These are phyloP conservation scores for Catharus minimus DNA, from an alignment of 2,113 vertebrate species.

Conservation along the genomic window DNA sequence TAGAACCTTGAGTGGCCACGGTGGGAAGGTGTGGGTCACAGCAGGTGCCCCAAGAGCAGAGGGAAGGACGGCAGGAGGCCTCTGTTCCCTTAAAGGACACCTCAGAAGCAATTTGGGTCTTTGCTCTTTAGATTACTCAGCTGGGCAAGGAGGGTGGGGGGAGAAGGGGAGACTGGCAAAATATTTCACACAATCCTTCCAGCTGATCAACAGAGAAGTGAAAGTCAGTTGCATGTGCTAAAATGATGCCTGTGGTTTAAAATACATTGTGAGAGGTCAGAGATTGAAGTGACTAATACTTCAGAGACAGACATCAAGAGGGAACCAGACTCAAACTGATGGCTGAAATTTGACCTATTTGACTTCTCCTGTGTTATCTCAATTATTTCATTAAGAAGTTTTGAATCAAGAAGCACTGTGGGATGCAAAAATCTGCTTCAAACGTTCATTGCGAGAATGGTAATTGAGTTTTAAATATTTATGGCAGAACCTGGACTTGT, in stretches of 20 bases:
- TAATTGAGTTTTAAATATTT: constrained; percentile 43
- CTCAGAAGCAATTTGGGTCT: background rate
- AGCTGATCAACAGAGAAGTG: background rate
- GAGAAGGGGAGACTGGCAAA: background rate
- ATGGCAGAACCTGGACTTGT: background rate
- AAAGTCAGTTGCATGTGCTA: background rate
- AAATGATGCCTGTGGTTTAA: background rate
- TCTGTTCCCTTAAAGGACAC: background rate
- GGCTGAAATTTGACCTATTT: background rate
- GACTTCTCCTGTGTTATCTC: background rate
- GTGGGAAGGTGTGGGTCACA: background rate
- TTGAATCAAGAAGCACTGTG: background rate
- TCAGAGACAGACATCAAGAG: background rate
- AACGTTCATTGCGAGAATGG: background rate
- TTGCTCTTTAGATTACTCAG: background rate
- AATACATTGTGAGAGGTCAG: background rate
- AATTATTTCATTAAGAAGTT: background rate
- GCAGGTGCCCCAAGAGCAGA: background rate
- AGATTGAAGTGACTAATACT: background rate
- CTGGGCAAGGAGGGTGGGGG: too few relatives aligned
- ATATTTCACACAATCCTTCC: background rate
- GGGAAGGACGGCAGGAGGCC: too few relatives aligned
- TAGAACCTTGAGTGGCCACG: background rate
- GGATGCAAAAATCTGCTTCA: background rate
- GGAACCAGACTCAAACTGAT: background rate